phyloP scores from a whole-genome alignment of 1,140 invertebrate species.

The Pteromalus puparum region DNA sequence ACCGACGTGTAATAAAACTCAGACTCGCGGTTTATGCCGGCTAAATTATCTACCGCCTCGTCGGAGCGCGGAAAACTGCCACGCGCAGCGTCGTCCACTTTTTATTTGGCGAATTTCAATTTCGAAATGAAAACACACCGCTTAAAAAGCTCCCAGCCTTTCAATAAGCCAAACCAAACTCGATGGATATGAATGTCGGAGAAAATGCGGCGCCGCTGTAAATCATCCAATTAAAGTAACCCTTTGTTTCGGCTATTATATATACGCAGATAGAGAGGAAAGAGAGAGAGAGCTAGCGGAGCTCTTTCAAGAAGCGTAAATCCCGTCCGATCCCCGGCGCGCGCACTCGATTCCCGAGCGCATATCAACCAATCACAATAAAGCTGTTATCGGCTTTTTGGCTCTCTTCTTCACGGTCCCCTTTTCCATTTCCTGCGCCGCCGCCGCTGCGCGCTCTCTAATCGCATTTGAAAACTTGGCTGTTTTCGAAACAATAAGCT shows the following conservation, averaged over 20 bases:
- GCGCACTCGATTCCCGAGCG: not conserved
- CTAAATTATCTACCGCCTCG: constrained; percentile 63
- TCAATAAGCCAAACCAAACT: too few relatives aligned
- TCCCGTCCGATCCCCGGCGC: not conserved
- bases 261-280: not conserved
- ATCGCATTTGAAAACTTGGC: constrained; percentile 51
- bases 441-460: constrained; percentile 26
- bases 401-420: not conserved
- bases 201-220: too few relatives aligned
- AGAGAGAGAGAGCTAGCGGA: too few relatives aligned
- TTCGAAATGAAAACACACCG: not conserved
- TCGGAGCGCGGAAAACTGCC: constrained; percentile 54
- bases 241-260: constrained; percentile 6
- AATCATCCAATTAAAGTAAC: constrained; percentile 12
- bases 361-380: constrained; percentile 51
- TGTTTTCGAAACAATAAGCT: constrained; percentile 52
- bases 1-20: constrained; percentile 65
- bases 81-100: constrained; percentile 20
- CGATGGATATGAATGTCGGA: too few relatives aligned
- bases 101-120: not conserved
- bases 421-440: constrained; percentile 20
- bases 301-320: not conserved
- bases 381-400: constrained; percentile 43
- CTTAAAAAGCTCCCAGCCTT: not conserved
- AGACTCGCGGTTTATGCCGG: constrained; percentile 61